These are phyloP conservation scores for Pteronura brasiliensis DNA, from an alignment of 2,113 vertebrate species.

Conservation along the genomic window DNA sequence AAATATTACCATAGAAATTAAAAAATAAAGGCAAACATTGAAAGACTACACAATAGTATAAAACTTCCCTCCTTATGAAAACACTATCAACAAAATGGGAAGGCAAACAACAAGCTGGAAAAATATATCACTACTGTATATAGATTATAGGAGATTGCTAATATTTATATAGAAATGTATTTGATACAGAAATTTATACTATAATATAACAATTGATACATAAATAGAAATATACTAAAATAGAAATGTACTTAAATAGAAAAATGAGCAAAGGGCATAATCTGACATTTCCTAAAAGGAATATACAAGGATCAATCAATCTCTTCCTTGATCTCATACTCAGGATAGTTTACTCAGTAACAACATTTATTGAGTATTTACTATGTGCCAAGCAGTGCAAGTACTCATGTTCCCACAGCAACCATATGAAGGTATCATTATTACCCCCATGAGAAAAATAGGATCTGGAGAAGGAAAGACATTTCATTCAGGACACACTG, in stretches of 20 bases:
- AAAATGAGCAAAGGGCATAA: not conserved
- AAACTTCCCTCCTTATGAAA: not conserved
- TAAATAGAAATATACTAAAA: not conserved
- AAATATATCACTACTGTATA: not conserved
- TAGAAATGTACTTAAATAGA: not conserved
- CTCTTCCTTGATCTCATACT: not conserved
- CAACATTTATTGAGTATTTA: not conserved
- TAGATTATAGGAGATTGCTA: not conserved
- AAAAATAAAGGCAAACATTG: not conserved
- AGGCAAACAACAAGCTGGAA: constrained; percentile 13
- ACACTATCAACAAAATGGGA: not conserved
- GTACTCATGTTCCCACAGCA: not conserved
- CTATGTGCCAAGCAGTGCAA: not conserved
- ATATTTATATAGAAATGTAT: not conserved
- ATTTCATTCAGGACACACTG: not conserved
- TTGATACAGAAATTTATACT: not conserved
- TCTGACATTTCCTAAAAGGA: not conserved
- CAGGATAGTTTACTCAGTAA: not conserved
- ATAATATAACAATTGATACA: not conserved
- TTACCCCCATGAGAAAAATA: not conserved
- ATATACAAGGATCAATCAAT: not conserved
- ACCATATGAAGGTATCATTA: not conserved
- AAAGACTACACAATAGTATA: not conserved
- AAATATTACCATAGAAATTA: not conserved
- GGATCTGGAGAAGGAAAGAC: not conserved